These are phyloP conservation scores for Malachius bipustulatus DNA, from an alignment of 2,888 invertebrate genomes.

Conservation along the genomic window DNA sequence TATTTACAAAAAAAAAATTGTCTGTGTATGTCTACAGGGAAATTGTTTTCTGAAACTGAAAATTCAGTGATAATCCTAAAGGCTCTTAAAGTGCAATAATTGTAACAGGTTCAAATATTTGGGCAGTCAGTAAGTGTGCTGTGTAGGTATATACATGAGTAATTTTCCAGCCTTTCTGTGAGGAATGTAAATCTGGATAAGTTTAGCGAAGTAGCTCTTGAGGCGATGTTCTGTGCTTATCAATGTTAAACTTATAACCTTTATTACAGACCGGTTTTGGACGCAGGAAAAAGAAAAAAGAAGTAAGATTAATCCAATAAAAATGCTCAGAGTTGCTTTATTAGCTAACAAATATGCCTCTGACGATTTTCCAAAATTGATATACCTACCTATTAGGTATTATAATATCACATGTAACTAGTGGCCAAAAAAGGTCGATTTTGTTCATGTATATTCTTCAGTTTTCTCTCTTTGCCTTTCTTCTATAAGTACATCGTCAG, in stretches of 20 bases:
- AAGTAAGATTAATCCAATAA: conserved; percentile 70
- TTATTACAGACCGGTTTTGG: conserved; percentile 80
- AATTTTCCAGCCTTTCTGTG: no score
- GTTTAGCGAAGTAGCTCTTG: conserved; percentile 5
- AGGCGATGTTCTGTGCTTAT: conserved; percentile 33
- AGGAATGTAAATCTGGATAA: no score
- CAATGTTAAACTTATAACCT: conserved; percentile 38
- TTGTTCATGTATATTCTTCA: conserved; percentile 18
- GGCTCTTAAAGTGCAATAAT: no score
- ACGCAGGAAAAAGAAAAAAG: conserved; percentile 97
- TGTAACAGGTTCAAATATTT: no score
- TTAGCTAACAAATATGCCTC: conserved; percentile 33
- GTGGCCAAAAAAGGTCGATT: background rate
- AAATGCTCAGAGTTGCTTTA: conserved; percentile 27
- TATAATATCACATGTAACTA: conserved; percentile 1
- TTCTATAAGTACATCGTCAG: conserved; percentile 30
- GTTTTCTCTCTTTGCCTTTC: conserved; percentile 17
- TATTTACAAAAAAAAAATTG: no score
- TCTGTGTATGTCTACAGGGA: no score
- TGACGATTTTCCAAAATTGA: conserved; percentile 29
- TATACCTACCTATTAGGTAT: background rate
- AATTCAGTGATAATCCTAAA: no score
- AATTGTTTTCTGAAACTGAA: no score
- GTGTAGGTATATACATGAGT: no score
- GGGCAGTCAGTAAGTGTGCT: no score